Evolutionary conservation across 1,140 invertebrate genomes (phyloP), one percentile per base, ranked within the genome.

Genomic region (Procambarus virginalis): DNA sequence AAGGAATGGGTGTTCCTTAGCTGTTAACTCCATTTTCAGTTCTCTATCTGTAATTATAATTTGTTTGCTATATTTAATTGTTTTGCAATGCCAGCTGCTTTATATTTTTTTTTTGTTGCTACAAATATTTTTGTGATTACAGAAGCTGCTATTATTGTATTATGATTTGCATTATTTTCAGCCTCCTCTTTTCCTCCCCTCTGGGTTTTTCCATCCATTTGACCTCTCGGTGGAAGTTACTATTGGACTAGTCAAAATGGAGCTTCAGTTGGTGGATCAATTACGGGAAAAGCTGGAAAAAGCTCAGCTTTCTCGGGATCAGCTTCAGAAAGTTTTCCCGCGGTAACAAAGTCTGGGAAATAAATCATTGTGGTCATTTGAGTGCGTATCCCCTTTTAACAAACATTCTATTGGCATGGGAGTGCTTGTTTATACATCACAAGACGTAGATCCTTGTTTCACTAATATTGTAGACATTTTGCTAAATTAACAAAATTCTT

Each of bases 231-330:
- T 82, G 88, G 70, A 22, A 60, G 22, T 89, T 77, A 70, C 17
- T 17, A 45, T 34, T 22, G 55, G 55, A 77, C 22, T 68, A 84
- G 45, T 68, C 76, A 91, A 46, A 73, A 79, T 91, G 82, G 91
- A 91, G 91, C 88, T 91, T 64, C 87, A 89, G 84, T 86, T 91
- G 84, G 91, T 91, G 87, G 91, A 91, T 89, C 83, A 91, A 77
- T 89, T 91, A 55, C 75, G 87, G 49, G 91, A 91, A 82, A 91
- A 91, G 86, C 91, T 91, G 22, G 86, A 91, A 58, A 82, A 86
- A 45, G 91, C 87, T 68, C 86, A 89, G 70, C 87, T 91, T 46
- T 86, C 91, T 81, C 87, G 88, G 12, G 91, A 91, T n/a, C 83
- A 91, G 51, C 84, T 91, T 58, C 84, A 75, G 70, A 89, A 75